phyloP scores from a whole-genome alignment of 2,113 vertebrate species.

The Synodontis membranacea region DNA sequence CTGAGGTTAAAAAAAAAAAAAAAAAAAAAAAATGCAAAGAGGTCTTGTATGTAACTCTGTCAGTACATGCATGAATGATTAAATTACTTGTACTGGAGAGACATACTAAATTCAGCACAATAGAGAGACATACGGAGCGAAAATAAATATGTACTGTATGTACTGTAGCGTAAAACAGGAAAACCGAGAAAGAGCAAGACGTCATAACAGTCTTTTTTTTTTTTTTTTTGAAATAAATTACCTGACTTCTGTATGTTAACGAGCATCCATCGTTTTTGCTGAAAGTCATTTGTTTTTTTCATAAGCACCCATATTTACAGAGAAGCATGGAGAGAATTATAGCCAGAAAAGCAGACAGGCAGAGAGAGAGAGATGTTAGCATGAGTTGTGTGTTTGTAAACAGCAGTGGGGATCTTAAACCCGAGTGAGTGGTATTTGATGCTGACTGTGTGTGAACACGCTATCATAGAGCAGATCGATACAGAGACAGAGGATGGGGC shows the following conservation, averaged over 20 bases:
- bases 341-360: not conserved
- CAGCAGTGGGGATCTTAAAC: constrained; percentile 64
- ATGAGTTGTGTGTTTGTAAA: constrained; percentile 67
- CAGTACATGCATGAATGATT: not conserved
- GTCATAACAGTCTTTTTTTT: not conserved
- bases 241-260: not conserved
- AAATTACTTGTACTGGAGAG: not conserved
- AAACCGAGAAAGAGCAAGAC: not conserved
- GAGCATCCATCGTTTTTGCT: not conserved
- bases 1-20: not conserved
- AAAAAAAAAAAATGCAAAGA: not conserved
- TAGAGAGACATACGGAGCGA: not conserved
- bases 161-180: not conserved
- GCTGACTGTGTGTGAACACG: constrained; percentile 62
- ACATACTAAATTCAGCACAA: not conserved
- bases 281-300: not conserved
- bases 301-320: not conserved
- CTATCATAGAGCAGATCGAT: constrained; percentile 66
- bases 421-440: constrained; percentile 56
- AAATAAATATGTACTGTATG: not conserved
- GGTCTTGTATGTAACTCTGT: not conserved
- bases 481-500: constrained; percentile 17
- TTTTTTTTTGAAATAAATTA: not conserved
- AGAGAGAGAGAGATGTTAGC: constrained; percentile 14
- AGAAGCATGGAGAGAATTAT: not conserved